Evolutionary conservation across 2,113 vertebrate genomes (phyloP).

Genomic region (Alosa alosa): DNA sequence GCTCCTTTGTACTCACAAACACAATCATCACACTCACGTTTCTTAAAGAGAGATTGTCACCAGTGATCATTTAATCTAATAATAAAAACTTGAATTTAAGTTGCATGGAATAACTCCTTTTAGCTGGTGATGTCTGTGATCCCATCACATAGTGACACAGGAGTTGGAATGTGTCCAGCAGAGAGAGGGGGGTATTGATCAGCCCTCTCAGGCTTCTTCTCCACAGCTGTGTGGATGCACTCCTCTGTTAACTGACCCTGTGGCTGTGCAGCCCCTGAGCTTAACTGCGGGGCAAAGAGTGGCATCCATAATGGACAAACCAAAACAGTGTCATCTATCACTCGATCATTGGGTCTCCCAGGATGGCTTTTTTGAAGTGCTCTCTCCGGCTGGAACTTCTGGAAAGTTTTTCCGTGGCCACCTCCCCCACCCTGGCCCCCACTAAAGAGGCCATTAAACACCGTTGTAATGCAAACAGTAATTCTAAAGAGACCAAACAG

Average conservation of each 20-base stretch:
- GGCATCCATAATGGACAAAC: constrained; percentile 15
- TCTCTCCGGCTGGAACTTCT: constrained; percentile 71
- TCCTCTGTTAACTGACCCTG: constrained; percentile 20
- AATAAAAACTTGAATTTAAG: background rate
- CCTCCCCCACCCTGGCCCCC: background rate
- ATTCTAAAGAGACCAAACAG: constrained; percentile 71
- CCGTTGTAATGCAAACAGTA: constrained; percentile 75
- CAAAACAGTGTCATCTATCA: constrained; percentile 66
- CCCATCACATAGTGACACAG: background rate
- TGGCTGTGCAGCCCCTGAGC: background rate
- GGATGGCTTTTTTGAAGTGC: constrained; percentile 63
- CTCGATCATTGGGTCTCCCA: constrained; percentile 54
- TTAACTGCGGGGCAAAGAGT: background rate
- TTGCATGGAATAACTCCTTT: background rate
- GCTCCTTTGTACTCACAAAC: constrained; percentile 6
- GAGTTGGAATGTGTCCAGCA: background rate
- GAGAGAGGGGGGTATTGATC: background rate
- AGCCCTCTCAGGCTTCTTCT: background rate
- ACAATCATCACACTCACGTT: background rate
- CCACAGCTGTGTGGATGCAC: constrained; percentile 12
- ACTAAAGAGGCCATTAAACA: constrained; percentile 75
- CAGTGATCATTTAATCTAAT: background rate
- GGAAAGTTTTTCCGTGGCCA: constrained; percentile 63
- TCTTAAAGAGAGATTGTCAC: background rate
- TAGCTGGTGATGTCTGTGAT: background rate